Base-by-base conservation (phyloP, 1,140 invertebrate genomes). In the Tyrophagus putrescentiae region DNA sequence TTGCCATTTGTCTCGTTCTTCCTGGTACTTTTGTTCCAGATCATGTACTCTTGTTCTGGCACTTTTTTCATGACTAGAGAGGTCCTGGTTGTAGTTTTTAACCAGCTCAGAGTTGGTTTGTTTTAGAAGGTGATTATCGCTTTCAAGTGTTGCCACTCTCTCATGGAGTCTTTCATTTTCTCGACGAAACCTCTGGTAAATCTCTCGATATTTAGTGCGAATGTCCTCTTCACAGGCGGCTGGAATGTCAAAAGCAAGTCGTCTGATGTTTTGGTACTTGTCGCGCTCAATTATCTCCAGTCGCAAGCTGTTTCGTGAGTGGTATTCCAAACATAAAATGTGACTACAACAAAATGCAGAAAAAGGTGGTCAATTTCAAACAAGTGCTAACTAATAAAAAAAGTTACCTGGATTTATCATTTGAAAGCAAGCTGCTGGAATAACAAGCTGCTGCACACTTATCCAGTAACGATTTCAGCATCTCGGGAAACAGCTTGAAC, bases 191-290 rank as follows among this genome's bases (percentile, higher is more conserved):
- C 50, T 59, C n/a, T 45, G 57, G 50, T 44, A 45, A 42, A 16
- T 45, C 1, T 42, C 16, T 31, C 6, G 16, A 28, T 4, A 59
- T 13, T 29, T 31, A 11, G 16, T 44, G 29, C 39, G 34, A 27
- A 59, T 50, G 34, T 45, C 44, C 28, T 59, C 57, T 59, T 59
- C 39, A 44, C 31, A 45, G 32, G 57, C 57, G 1, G 57, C 48
- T 25, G 57, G 25, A 44, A 59, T 59, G 29, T n/a, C n/a, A 3
- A 59, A 31, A 27, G 57, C 44, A 5, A 59, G 13, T 33, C 33
- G 57, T 23, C 44, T 18, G 2, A 45, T 25, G 36, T 59, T 13
- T 27, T 34, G 28, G 16, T 45, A 33, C 50, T 28, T 28, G 50
- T 59, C 50, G n/a, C 5, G n/a, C n/a, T 59, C 57, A 1, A 59